Evolutionary conservation across 2,797 vertebrate genomes (phyloP), one percentile per base, ranked within the genome.

Genomic region (Apogon talboti): DNA sequence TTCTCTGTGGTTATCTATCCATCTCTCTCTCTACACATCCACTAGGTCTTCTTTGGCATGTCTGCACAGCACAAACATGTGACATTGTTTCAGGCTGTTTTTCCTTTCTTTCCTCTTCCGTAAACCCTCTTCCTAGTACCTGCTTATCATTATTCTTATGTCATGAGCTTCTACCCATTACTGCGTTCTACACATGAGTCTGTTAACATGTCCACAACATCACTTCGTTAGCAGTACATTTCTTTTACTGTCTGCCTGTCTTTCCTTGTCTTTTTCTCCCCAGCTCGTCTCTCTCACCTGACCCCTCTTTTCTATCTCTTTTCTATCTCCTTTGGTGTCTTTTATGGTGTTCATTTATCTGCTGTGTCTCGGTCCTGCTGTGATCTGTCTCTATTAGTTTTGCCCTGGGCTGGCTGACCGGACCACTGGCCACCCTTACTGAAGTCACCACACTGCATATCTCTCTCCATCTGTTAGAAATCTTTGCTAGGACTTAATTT

Each of bases 311-410:
- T 47, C 33, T 16, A 3, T 21, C 45, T 12, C 28, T 28, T 44
- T 66, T 65, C 30, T 43, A 0, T 64, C 61, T 33, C 51, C n/a
- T 33, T 50, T 52, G 38, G 28, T 9, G 7, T 47, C 59, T 71
- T 62, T 56, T 38, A 18, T 67, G 33, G 21, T 44, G 38, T 63
- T 76, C 65, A 81, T 78, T 71, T 54, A 67, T 66, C 77, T 59
- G 56, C 64, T 11, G 33, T 51, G 62, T 61, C 59, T 61, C 37
- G 13, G 24, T 40, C 19, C 37, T 2, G n/a, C 19, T 65, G 44
- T 57, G 56, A 76, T 79, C 59, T 9, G 56, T 77, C 76, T 78
- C 74, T 76, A 64, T 77, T 72, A 76, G 58, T 60, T 76, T 56
- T 24, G 59, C 61, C 43, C 45, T 1, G 3, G 67, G 78, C 64